phyloP scores from a whole-genome alignment of 1,140 invertebrate genomes.

The Tetragnatha versicolor region DNA sequence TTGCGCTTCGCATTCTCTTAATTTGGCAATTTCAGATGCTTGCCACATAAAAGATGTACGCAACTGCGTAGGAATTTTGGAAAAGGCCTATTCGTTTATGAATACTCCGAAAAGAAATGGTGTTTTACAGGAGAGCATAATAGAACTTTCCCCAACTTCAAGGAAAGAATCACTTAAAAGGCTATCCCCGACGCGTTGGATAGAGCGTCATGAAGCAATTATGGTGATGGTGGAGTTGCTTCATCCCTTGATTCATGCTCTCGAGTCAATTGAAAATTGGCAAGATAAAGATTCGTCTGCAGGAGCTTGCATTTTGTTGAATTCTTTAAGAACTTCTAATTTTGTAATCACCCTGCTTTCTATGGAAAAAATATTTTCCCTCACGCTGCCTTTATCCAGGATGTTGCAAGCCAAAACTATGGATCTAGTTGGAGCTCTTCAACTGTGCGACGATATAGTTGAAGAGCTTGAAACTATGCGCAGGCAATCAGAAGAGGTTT shows the following conservation, averaged over 20 bases:
- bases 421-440: not conserved
- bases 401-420: not conserved
- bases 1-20: constrained; percentile 1
- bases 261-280: not conserved
- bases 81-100: not conserved
- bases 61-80: not conserved
- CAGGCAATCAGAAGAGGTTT: too few species aligned
- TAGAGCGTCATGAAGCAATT: not conserved
- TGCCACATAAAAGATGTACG: not conserved
- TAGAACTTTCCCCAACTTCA: not conserved
- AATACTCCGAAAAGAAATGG: not conserved
- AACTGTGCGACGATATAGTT: not conserved
- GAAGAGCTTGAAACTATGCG: not conserved
- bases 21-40: not conserved
- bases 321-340: not conserved
- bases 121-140: not conserved
- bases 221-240: not conserved
- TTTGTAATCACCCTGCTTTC: not conserved
- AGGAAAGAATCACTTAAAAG: too few species aligned
- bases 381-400: not conserved
- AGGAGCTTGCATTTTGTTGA: not conserved
- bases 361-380: not conserved
- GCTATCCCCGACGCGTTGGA: too few species aligned
- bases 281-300: not conserved
- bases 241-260: not conserved